A percentile compares a stretch with the other conserved stretches of the same genome.
Evolutionary conservation across 64 coral and sea anemone genomes (phyloP).

Genomic region (Acropora yongei): DNA sequence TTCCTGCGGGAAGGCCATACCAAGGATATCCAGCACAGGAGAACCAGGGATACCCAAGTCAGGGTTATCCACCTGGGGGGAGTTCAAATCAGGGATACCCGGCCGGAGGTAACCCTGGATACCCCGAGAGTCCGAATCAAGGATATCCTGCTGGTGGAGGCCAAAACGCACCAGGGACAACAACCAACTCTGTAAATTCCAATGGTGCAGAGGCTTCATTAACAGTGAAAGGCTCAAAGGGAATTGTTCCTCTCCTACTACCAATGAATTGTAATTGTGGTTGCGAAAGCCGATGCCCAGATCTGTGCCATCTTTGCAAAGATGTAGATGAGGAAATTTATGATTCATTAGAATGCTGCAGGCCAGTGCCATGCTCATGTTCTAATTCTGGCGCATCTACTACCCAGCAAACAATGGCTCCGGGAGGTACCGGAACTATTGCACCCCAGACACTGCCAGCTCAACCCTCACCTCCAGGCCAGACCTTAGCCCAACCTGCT

Average conservation of each 20-base stretch:
- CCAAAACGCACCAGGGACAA: not conserved
- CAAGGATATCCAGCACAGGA: not conserved
- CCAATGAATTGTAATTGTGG: conserved; percentile 22
- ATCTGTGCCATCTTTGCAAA: conserved; percentile 19
- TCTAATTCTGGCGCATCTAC: not conserved
- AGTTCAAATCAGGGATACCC: not conserved
- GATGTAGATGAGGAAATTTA: conserved; percentile 37
- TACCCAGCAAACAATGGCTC: not conserved
- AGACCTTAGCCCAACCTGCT: not conserved
- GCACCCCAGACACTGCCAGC: not conserved
- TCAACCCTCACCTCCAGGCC: not conserved
- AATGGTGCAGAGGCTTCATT: not conserved
- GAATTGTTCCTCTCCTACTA: conserved; percentile 22
- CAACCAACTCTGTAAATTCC: not conserved
- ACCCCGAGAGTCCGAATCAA: not conserved
- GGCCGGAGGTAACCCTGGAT: not conserved
- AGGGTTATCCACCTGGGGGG: not conserved
- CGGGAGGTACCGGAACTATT: not conserved
- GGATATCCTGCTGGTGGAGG: conserved; percentile 18
- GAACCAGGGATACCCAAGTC: conserved; percentile 28
- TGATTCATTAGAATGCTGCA: conserved; percentile 39
- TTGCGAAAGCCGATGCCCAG: conserved; percentile 34
- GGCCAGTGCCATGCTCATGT: conserved; percentile 1
- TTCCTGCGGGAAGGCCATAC: not conserved
- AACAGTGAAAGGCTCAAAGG: not conserved